Evolutionary conservation across 2,113 vertebrate species (phyloP), one percentile per base, ranked within the genome.

Genomic region (Oenanthe melanoleuca): DNA sequence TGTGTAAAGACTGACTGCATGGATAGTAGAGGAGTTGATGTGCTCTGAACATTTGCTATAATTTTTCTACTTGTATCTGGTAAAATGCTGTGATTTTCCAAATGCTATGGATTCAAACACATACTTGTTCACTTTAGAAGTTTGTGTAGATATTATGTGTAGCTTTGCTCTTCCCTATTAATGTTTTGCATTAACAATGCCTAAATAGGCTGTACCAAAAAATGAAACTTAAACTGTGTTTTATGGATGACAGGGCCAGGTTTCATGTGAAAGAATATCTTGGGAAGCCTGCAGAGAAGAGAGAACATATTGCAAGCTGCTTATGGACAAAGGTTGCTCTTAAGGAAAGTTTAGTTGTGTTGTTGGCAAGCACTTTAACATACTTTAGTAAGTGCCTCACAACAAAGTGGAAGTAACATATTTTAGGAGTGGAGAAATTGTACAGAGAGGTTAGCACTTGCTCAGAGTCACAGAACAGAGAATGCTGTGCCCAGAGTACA

Each of bases 401-500:
- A 55, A 52, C 50, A 59, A 77, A 23, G 8, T 57, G 7, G 13
- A 82, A 28, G 37, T 60, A 16, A 60, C 10, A 0, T 73, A 8
- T 80, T 86, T 69, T 53, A 61, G 34, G 38, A 59, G 24, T 16
- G n/a, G n/a, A 66, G 56, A 79, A 88, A 19, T 28, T 18, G 24
- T 55, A 21, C 29, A 42, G 67, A 55, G 29, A 59, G 20, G 8
- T 66, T 61, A 77, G 23, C 3, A 2, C 8, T 70, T 88, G 45
- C 28, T 53, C 13, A 8, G 42, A 64, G 29, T 77, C 64, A 26
- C 17, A 24, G 33, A 91, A 38, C 42, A 52, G 74, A 31, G 45
- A 65, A 57, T 3, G 3, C 29, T 31, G 9, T 50, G 53, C 23
- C 25, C n/a, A 22, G 61, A 71, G 50, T 37, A 44, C 0, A 0